Percentiles rank a stretch among this genome's conserved stretches.
Conservation (phyloP, 2,888 invertebrate species). For the Catotricha subobsoleta region DNA sequence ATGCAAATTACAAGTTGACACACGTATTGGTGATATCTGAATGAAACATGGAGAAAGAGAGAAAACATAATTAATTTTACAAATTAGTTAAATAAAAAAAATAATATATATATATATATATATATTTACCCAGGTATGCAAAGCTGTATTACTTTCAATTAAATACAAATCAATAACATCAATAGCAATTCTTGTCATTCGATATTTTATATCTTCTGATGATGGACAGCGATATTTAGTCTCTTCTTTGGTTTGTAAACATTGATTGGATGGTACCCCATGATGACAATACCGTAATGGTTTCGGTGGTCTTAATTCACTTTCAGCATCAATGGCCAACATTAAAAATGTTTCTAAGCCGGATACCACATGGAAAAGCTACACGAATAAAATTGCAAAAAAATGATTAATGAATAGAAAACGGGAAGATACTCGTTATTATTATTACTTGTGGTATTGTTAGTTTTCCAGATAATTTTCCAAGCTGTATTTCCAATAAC, state of each 20-base stretch:
- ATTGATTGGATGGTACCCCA: slow-evolving; percentile 49
- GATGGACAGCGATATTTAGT: slow-evolving; percentile 59
- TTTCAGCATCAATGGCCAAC: slow-evolving; percentile 74
- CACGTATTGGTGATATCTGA: slow-evolving; percentile 63
- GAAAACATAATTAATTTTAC: too few species aligned
- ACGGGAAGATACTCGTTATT: not conserved
- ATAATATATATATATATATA: not conserved
- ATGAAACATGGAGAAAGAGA: too few species aligned
- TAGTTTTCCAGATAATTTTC: slow-evolving; percentile 80
- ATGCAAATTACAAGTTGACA: slow-evolving; percentile 89
- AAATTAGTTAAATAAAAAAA: too few species aligned
- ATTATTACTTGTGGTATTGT: slow-evolving; percentile 54
- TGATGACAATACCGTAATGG: slow-evolving; percentile 62
- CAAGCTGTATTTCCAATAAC: slow-evolving; percentile 87
- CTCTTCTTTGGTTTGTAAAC: slow-evolving; percentile 47
- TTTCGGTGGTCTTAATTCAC: slow-evolving; percentile 68
- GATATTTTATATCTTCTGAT: slow-evolving; percentile 76
- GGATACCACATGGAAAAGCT: slow-evolving; percentile 70
- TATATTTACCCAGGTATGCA: slow-evolving; percentile 56
- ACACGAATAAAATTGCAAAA: slow-evolving; percentile 9
- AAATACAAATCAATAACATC: slow-evolving; percentile 82
- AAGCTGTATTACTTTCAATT: slow-evolving; percentile 72
- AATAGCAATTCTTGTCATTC: slow-evolving; percentile 74
- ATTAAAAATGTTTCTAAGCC: slow-evolving; percentile 77
- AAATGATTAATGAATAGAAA: not conserved